A percentile compares a stretch with the other conserved stretches of the same genome.
Evolutionary conservation across 2,888 invertebrate species (phyloP).

Genomic region (Rhogogaster chlorosoma): DNA sequence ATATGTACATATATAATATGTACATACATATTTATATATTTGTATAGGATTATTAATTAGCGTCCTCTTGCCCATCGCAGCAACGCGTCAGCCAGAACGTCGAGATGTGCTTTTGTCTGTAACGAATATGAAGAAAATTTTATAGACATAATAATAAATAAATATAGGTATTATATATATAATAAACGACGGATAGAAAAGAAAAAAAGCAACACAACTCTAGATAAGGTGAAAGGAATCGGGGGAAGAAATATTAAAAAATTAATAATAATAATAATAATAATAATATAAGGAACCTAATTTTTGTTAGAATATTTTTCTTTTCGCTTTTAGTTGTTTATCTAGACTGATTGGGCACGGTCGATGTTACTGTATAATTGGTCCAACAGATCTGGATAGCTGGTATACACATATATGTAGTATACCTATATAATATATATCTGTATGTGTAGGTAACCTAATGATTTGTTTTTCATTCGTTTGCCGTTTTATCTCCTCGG

Average conservation of each 20-base stretch:
- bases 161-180: background rate
- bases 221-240: background rate
- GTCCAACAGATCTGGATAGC: background rate
- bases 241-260: background rate
- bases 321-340: background rate
- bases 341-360: background rate
- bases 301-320: background rate
- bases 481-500: background rate
- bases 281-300: background rate
- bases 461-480: background rate
- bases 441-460: background rate
- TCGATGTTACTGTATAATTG: background rate
- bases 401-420: too few species aligned
- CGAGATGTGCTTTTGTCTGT: slow-evolving; percentile 97
- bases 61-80: slow-evolving; percentile 96
- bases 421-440: too few species aligned
- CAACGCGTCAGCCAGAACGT: slow-evolving; percentile 95
- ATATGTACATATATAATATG: background rate
- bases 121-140: slow-evolving; percentile 74
- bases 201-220: too few species aligned
- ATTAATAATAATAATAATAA: background rate
- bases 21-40: slow-evolving; percentile 1
- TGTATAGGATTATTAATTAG: slow-evolving; percentile 78
- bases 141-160: background rate
- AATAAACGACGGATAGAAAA: too few species aligned